Evolutionary conservation across 2,888 invertebrate genomes (phyloP), one percentile per base, ranked within the genome.

Genomic region (Bellardia pandia): DNA sequence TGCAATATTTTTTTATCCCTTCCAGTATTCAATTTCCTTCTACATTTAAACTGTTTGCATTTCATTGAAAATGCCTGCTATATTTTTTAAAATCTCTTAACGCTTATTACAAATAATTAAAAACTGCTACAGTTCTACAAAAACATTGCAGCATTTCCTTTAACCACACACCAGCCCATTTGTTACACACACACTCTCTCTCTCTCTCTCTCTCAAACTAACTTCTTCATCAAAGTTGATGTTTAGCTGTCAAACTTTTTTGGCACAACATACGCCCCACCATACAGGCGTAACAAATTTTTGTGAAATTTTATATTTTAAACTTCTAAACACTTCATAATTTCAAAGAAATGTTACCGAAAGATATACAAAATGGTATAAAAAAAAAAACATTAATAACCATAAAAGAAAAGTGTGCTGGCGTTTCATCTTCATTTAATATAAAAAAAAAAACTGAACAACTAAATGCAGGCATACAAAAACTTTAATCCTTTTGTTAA

Each of bases 211-310:
- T n/a, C 40, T 37, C 33, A 8, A 16, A 68, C 66, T 23, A 48
- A 75, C 87, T 81, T 81, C 75, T 85, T 81, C 56, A 53, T 64
- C 71, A 76, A 79, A 81, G 69, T 85, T 87, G 87, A 87, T 78
- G 87, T 78, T 75, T 76, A 77, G 72, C 74, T 85, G 87, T 87
- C 87, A 87, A 87, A 87, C 16, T 42, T 81, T 87, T 82, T 87
- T 82, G 76, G 72, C 62, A 82, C 56, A 85, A 87, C 87, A 87
- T 87, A 85, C 87, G 87, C 85, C 86, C 75, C 87, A 85, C 85
- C 87, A 87, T 87, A 82, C 85, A 85, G 87, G 87, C 87, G 87
- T 87, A 78, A 82, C 85, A 7, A 87, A 87, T 87, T 87, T 66
- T 16, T 40, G 1, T 66, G 81, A 69, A 82, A 83, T 83, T 83